Evolutionary conservation across 2,888 invertebrate genomes (phyloP).

Genomic region (Dioctria linearis): DNA sequence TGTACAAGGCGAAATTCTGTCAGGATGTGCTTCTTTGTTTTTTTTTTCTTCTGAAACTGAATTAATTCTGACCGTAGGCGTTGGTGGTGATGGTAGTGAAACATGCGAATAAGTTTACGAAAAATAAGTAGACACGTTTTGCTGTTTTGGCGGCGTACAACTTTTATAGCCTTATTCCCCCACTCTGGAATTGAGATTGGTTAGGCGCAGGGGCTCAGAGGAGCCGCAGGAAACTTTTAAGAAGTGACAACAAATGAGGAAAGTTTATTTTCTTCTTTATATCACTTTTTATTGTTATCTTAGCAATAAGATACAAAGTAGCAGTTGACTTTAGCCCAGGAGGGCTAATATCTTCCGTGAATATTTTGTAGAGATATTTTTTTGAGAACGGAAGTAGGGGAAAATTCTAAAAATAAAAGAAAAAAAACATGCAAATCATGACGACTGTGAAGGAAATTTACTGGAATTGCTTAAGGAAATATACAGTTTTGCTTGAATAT

Average conservation of each 20-base stretch:
- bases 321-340: not conserved
- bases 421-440: no score
- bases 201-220: conserved; percentile 15
- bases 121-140: conserved; percentile 36
- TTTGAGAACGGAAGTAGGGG: no score
- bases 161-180: conserved; percentile 18
- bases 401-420: no score
- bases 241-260: conserved; percentile 41
- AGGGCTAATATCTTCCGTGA: no score
- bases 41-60: conserved; percentile 18
- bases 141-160: not conserved
- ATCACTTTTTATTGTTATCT: conserved; percentile 39
- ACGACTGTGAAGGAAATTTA: no score
- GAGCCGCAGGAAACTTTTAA: conserved; percentile 36
- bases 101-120: not conserved
- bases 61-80: conserved; percentile 33
- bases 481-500: no score
- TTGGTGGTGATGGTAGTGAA: not conserved
- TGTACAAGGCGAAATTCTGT: conserved; percentile 6
- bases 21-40: not conserved
- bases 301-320: not conserved
- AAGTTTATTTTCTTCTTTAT: conserved; percentile 15
- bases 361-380: no score
- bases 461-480: no score
- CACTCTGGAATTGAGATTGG: conserved; percentile 14